Evolutionary conservation across 2,113 vertebrate genomes (phyloP).

Genomic region (Engystomops pustulosus): DNA sequence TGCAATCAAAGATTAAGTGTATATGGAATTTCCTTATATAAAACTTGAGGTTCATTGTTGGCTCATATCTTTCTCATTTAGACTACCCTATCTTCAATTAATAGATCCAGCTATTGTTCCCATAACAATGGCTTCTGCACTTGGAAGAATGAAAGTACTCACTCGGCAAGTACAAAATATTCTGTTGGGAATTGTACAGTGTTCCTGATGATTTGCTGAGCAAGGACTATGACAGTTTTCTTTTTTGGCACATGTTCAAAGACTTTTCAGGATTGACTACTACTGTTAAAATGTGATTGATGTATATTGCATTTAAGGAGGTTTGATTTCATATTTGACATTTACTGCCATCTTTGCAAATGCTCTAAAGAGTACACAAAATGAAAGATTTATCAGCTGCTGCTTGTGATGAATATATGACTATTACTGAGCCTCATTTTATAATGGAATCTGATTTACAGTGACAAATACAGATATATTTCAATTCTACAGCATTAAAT

Average conservation of each 20-base stretch:
- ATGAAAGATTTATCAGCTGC: constrained; percentile 55
- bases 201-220: constrained; percentile 31
- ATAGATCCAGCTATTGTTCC: constrained; percentile 21
- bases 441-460: constrained; percentile 56
- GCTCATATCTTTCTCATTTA: not conserved
- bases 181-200: constrained; percentile 24
- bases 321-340: constrained; percentile 57
- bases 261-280: constrained; percentile 46
- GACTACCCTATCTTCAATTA: not conserved
- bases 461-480: constrained; percentile 53
- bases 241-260: constrained; percentile 48
- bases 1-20: too few species aligned
- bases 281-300: constrained; percentile 48
- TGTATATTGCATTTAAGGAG: constrained; percentile 50
- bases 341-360: constrained; percentile 54
- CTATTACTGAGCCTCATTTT: constrained; percentile 54
- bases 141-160: constrained; percentile 20
- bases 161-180: constrained; percentile 30
- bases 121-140: not conserved
- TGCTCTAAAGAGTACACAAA: constrained; percentile 53
- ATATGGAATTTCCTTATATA: not conserved
- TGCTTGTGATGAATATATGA: constrained; percentile 53
- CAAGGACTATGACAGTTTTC: constrained; percentile 42
- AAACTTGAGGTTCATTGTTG: not conserved
- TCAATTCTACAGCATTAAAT: constrained; percentile 50